Conservation (phyloP, 2,888 invertebrate species). For the Cheilosia pagana region DNA sequence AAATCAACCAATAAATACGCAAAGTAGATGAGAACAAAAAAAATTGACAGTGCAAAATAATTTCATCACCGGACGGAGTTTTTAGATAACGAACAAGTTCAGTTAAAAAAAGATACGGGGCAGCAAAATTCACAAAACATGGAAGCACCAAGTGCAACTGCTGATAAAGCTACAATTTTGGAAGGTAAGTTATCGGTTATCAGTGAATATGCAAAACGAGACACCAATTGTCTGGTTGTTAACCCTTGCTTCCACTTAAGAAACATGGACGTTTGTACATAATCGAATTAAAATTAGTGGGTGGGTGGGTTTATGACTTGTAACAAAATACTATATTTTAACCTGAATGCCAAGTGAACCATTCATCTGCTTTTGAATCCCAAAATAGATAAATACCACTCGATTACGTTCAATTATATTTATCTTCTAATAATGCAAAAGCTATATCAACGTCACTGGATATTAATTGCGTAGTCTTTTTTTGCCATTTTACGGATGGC, state of each 20-base stretch:
- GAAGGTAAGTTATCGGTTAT: constrained; percentile 79
- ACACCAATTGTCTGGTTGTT: not conserved
- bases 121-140: constrained; percentile 33
- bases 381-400: constrained; percentile 24
- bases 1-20: not conserved
- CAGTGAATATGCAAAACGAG: constrained; percentile 3
- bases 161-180: constrained; percentile 80
- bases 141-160: constrained; percentile 58
- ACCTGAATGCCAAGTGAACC: constrained; percentile 51
- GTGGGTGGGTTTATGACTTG: constrained; percentile 28
- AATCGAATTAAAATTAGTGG: constrained; percentile 60
- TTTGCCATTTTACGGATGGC: not conserved
- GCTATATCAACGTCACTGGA: constrained; percentile 4
- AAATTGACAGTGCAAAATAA: constrained; percentile 1
- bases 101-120: constrained; percentile 22
- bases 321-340: constrained; percentile 1
- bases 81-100: constrained; percentile 12
- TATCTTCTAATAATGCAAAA: not conserved
- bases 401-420: constrained; percentile 7
- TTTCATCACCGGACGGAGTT: constrained; percentile 2
- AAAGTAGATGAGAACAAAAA: constrained; percentile 46
- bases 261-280: constrained; percentile 30
- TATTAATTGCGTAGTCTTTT: constrained; percentile 11
- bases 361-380: constrained; percentile 20
- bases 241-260: constrained; percentile 3